Evolutionary conservation across 2,888 invertebrate species (phyloP).

Genomic region (Noctua fimbriata): DNA sequence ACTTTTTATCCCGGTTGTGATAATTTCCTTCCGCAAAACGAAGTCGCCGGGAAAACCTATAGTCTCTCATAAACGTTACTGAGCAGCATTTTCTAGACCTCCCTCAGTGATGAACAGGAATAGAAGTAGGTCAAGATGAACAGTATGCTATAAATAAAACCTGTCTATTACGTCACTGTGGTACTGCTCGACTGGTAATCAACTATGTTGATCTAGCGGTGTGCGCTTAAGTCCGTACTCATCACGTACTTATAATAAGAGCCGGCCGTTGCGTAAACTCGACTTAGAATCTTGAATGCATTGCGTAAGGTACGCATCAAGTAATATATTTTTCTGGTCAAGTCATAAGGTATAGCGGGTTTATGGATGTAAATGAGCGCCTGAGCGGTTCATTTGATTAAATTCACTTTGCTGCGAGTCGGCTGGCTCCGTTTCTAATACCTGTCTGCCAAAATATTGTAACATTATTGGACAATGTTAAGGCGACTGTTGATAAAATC

Average conservation of each 20-base stretch:
- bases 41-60: no score
- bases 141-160: neutral
- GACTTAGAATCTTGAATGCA: conserved; percentile 66
- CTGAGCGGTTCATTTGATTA: neutral
- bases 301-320: conserved; percentile 63
- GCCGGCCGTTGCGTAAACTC: conserved; percentile 64
- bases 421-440: neutral
- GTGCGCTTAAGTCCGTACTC: conserved; percentile 15
- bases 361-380: no score
- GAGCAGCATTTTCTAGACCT: neutral
- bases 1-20: no score
- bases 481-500: no score
- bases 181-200: neutral
- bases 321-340: conserved; percentile 40
- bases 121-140: neutral
- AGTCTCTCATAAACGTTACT: no score
- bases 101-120: neutral
- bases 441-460: neutral
- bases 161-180: conserved; percentile 6
- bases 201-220: conserved; percentile 17
- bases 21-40: no score
- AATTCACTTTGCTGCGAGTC: neutral
- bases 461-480: neutral
- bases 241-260: conserved; percentile 38
- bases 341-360: conserved; percentile 18